Evolutionary conservation across 2,797 vertebrate species (phyloP).

Genomic region (Trichosurus vulpecula): DNA sequence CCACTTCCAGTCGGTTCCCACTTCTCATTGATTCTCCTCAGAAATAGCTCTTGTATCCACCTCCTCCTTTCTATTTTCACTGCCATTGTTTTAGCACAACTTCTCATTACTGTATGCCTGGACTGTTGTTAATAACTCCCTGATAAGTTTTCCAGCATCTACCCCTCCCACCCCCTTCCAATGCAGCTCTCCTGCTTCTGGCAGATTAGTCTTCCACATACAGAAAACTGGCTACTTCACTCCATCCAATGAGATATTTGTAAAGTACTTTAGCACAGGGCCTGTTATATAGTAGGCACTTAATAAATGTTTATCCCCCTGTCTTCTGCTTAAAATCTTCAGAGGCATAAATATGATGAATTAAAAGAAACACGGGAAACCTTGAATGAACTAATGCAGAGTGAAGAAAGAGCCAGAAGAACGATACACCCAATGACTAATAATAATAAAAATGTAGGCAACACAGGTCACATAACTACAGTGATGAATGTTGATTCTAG

Average conservation of each 20-base stretch:
- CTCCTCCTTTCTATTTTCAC: neutral
- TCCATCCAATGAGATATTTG: neutral
- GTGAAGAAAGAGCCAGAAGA: neutral
- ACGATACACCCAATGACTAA: neutral
- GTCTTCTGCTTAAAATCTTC: neutral
- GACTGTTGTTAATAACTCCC: neutral
- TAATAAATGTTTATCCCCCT: neutral
- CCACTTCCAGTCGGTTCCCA: neutral
- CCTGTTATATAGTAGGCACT: neutral
- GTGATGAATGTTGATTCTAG: neutral
- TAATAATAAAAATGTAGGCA: neutral
- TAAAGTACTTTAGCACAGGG: neutral
- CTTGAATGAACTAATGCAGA: neutral
- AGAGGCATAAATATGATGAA: neutral
- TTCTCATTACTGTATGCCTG: neutral
- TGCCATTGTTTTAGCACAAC: neutral
- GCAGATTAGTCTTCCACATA: neutral
- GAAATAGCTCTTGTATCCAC: neutral
- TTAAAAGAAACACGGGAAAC: neutral
- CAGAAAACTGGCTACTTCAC: neutral
- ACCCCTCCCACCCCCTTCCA: neutral
- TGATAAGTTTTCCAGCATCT: neutral
- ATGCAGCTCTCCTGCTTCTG: neutral
- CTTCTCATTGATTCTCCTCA: neutral
- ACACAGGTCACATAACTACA: neutral